A percentile compares a stretch with the other conserved stretches of the same genome.
Evolutionary conservation across 1,140 invertebrate genomes (phyloP).

Genomic region (Zaprionus capensis): DNA sequence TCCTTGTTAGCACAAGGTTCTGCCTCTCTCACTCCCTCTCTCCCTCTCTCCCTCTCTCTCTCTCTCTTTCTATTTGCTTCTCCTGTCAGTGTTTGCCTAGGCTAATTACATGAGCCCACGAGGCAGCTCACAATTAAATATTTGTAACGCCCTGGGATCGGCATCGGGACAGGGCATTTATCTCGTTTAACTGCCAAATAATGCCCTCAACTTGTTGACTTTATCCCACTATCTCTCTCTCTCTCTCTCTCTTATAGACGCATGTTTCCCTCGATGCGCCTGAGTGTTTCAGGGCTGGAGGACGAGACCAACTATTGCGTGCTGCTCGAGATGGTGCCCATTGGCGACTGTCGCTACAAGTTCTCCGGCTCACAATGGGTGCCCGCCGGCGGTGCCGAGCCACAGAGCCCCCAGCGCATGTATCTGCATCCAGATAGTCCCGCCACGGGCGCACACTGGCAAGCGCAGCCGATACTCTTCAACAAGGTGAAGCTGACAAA

Average conservation of each 20-base stretch:
- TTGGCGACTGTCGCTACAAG: slow-evolving; percentile 88
- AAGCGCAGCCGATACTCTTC: slow-evolving; percentile 92
- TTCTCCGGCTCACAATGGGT: slow-evolving; percentile 91
- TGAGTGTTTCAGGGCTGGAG: slow-evolving; percentile 90
- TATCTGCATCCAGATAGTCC: slow-evolving; percentile 95
- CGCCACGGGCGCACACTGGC: slow-evolving; percentile 93
- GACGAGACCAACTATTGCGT: slow-evolving; percentile 92
- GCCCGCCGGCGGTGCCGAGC: slow-evolving; percentile 93
- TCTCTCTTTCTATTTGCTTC: neutral
- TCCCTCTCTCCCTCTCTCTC: neutral
- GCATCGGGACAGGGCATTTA: neutral
- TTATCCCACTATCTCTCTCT: slow-evolving; percentile 54
- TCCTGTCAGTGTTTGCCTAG: slow-evolving; percentile 52
- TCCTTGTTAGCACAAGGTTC: slow-evolving; percentile 76
- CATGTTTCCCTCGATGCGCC: slow-evolving; percentile 92
- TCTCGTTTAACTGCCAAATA: slow-evolving; percentile 23
- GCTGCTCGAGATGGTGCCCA: slow-evolving; percentile 90
- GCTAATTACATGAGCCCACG: slow-evolving; percentile 75
- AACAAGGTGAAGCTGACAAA: slow-evolving; percentile 96
- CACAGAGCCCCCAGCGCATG: slow-evolving; percentile 89
- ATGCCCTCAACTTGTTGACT: slow-evolving; percentile 36
- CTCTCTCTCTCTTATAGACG: slow-evolving; percentile 87
- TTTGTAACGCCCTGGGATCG: slow-evolving; percentile 70
- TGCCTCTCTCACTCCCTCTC: neutral
- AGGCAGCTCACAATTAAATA: slow-evolving; percentile 79